Percentiles rank a stretch among this genome's conserved stretches.
These are phyloP conservation scores for Merops nubicus DNA, from an alignment of 2,113 vertebrate species.

Conservation along the genomic window DNA sequence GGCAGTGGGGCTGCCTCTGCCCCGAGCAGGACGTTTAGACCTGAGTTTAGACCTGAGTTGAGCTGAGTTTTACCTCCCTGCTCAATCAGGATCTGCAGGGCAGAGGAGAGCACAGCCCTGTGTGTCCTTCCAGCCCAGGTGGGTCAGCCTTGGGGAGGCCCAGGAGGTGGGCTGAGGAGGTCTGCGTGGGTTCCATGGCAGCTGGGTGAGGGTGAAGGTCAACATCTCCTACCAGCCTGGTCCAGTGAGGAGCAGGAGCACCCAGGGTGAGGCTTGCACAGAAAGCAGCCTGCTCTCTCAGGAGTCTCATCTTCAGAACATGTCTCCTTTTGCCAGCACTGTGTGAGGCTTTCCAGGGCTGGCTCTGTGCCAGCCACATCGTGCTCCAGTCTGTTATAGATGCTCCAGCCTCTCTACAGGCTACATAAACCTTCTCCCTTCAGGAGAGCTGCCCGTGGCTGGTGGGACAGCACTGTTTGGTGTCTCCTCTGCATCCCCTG, in stretches of 20 bases:
- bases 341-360: not conserved
- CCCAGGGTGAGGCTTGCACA: not conserved
- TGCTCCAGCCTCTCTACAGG: too few relatives aligned
- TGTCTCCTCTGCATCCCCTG: not conserved
- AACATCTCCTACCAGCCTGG: not conserved
- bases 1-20: not conserved
- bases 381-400: not conserved
- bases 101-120: not conserved
- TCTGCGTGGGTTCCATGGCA: accelerated
- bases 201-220: not conserved
- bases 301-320: not conserved
- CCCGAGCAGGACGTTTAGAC: accelerated
- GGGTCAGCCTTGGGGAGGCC: not conserved
- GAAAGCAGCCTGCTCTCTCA: not conserved
- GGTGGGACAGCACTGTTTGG: not conserved
- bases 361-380: accelerated
- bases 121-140: not conserved
- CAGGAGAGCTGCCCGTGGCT: not conserved
- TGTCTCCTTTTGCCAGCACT: not conserved
- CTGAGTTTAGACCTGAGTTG: accelerated
- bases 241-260: not conserved
- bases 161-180: too few relatives aligned
- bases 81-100: not conserved
- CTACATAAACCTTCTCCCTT: too few relatives aligned
- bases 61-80: not conserved